Evolutionary conservation across 1,140 invertebrate species (phyloP).

Genomic region (Lasaia peninsularis): DNA sequence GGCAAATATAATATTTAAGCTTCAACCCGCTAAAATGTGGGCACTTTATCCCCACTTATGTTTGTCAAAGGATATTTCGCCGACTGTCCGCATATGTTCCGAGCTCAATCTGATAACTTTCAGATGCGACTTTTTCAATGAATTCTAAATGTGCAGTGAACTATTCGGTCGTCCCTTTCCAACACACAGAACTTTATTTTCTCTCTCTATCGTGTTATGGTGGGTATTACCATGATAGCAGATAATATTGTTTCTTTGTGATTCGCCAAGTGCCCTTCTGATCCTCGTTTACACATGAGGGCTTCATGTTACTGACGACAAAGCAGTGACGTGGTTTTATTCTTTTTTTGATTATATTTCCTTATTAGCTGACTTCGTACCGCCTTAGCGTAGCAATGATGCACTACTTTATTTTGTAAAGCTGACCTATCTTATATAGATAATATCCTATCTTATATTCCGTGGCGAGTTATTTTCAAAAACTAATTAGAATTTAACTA

Average conservation of each 20-base stretch:
- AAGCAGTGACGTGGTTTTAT: too few species aligned
- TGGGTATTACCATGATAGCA: not conserved
- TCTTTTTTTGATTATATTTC: too few species aligned
- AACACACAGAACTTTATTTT: slow-evolving; percentile 10
- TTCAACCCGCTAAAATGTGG: slow-evolving; percentile 7
- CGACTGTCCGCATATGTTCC: slow-evolving; percentile 2
- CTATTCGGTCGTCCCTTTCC: slow-evolving; percentile 29
- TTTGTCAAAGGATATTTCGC: slow-evolving; percentile 1
- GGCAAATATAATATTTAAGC: not conserved
- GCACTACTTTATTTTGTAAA: too few species aligned
- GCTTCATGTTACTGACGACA: not conserved
- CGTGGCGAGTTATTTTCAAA: too few species aligned
- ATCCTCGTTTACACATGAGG: not conserved
- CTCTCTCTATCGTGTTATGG: slow-evolving; percentile 24
- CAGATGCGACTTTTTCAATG: slow-evolving; percentile 72
- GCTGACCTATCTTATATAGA: too few species aligned
- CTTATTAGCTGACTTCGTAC: too few species aligned
- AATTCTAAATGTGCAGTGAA: slow-evolving; percentile 69
- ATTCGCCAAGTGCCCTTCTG: not conserved
- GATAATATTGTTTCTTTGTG: slow-evolving; percentile 7
- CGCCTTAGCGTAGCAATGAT: too few species aligned
- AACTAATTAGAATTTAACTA: too few species aligned
- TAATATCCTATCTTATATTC: too few species aligned
- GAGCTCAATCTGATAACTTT: slow-evolving; percentile 71
- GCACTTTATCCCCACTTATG: slow-evolving; percentile 10